These are phyloP conservation scores for Apamea monoglypha DNA, from an alignment of 2,888 invertebrate species.

Conservation along the genomic window DNA sequence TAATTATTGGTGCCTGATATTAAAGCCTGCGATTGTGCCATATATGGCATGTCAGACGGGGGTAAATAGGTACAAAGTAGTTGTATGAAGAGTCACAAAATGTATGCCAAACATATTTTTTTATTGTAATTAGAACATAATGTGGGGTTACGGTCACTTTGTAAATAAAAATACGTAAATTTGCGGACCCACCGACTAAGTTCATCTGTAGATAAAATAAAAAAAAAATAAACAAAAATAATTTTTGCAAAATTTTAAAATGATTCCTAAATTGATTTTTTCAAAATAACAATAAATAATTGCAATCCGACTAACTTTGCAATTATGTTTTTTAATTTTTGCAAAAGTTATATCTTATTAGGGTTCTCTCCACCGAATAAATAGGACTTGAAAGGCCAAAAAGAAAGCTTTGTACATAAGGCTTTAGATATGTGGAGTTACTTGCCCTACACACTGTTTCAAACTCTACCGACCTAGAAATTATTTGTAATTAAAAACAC, in stretches of 20 bases:
- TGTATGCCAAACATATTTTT: constrained; percentile 88
- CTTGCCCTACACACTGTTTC: constrained; percentile 67
- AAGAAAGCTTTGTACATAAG: constrained; percentile 86
- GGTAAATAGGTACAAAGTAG: constrained; percentile 85
- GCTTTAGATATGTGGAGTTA: constrained; percentile 71
- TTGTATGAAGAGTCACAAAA: constrained; percentile 88
- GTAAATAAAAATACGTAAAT: constrained; percentile 84
- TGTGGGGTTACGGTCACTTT: constrained; percentile 80
- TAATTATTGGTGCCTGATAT: constrained; percentile 80
- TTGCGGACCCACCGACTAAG: constrained; percentile 86
- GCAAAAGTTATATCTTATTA: constrained; percentile 70
- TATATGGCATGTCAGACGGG: constrained; percentile 76
- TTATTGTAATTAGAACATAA: constrained; percentile 79
- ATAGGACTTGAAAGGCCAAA: constrained; percentile 86
- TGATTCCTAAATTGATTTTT: constrained; percentile 11
- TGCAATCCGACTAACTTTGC: constrained; percentile 42
- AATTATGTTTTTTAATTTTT: constrained; percentile 58
- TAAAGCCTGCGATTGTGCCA: constrained; percentile 79
- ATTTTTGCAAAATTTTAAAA: constrained; percentile 63
- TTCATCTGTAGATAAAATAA: constrained; percentile 78
- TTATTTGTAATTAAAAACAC: constrained; percentile 49
- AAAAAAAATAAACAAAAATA: constrained; percentile 55
- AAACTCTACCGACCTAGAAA: constrained; percentile 64
- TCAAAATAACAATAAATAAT: constrained; percentile 20
- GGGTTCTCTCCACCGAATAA: constrained; percentile 84